These are phyloP conservation scores for Cygnus olor DNA, from an alignment of 2,797 vertebrate genomes.

Conservation along the genomic window DNA sequence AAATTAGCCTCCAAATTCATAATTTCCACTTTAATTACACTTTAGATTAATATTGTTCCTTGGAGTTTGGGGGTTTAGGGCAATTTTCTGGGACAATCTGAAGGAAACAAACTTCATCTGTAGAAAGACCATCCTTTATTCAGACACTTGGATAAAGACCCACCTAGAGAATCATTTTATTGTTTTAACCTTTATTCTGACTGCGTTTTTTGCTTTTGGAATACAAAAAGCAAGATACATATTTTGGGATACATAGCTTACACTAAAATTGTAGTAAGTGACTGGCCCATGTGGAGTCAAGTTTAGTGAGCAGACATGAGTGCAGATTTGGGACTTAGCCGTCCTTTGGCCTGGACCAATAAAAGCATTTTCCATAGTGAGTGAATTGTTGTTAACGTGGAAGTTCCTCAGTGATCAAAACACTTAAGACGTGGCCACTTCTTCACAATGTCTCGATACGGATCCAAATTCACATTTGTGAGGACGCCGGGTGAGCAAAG, in stretches of 20 bases:
- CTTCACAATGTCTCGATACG: neutral
- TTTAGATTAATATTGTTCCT: constrained; percentile 4
- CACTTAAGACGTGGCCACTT: neutral
- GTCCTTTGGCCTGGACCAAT: neutral
- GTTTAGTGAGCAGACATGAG: neutral
- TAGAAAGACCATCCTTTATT: neutral
- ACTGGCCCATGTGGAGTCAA: neutral
- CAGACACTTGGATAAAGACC: neutral
- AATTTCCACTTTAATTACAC: neutral
- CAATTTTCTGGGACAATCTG: neutral
- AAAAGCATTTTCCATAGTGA: neutral
- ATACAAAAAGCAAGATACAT: neutral
- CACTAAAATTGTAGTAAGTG: neutral
- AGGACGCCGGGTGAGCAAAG: neutral
- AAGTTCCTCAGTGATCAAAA: neutral
- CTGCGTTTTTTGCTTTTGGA: neutral
- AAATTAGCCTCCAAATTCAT: neutral
- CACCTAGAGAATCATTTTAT: neutral
- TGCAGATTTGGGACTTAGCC: neutral
- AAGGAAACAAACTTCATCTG: neutral
- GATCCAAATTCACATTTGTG: neutral
- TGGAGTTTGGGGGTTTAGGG: neutral
- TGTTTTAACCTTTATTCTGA: neutral
- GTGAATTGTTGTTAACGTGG: neutral
- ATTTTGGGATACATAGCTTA: neutral